A percentile compares a stretch with the other conserved stretches of the same genome.
Evolutionary conservation across 1,140 invertebrate species (phyloP).

Genomic region (Berghia stephanieae): DNA sequence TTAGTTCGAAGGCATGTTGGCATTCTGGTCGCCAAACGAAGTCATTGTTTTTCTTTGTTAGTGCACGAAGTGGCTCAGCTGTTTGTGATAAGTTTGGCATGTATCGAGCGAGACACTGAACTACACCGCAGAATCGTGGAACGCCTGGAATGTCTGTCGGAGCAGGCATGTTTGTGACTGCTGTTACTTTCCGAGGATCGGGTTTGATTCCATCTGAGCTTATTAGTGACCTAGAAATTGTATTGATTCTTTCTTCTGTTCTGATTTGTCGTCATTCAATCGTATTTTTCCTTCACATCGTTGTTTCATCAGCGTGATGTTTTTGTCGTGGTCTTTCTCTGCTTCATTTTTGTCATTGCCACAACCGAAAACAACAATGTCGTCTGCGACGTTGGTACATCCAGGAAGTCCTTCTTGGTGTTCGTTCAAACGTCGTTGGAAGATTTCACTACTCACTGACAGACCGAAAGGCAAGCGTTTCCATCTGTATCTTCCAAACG

Average conservation of each 20-base stretch:
- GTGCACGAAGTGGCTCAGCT: slow-evolving; percentile 39
- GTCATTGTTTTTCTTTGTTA: slow-evolving; percentile 40
- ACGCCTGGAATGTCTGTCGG: slow-evolving; percentile 11
- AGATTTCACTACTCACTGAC: slow-evolving; percentile 44
- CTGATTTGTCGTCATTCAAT: slow-evolving; percentile 40
- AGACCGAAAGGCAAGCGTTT: slow-evolving; percentile 43
- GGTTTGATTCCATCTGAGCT: slow-evolving; percentile 12
- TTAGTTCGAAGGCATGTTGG: slow-evolving; percentile 51
- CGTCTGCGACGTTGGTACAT: slow-evolving; percentile 31
- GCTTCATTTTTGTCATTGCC: slow-evolving; percentile 20
- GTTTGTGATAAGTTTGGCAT: slow-evolving; percentile 24
- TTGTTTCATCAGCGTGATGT: slow-evolving; percentile 28
- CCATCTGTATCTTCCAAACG: slow-evolving; percentile 45
- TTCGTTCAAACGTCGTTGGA: slow-evolving; percentile 36
- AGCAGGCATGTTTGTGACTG: slow-evolving; percentile 6
- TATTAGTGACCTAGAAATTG: slow-evolving; percentile 48
- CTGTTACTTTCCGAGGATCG: background rate
- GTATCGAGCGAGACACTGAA: slow-evolving; percentile 37
- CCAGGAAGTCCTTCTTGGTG: slow-evolving; percentile 35
- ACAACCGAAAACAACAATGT: slow-evolving; percentile 30
- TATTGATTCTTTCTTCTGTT: slow-evolving; percentile 41
- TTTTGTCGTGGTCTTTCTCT: slow-evolving; percentile 25
- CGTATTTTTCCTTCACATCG: slow-evolving; percentile 30
- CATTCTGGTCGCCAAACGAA: slow-evolving; percentile 53
- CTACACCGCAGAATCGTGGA: slow-evolving; percentile 31